Evolutionary conservation across 2,797 vertebrate species (phyloP).

Genomic region (Chaetodon trifasciatus): DNA sequence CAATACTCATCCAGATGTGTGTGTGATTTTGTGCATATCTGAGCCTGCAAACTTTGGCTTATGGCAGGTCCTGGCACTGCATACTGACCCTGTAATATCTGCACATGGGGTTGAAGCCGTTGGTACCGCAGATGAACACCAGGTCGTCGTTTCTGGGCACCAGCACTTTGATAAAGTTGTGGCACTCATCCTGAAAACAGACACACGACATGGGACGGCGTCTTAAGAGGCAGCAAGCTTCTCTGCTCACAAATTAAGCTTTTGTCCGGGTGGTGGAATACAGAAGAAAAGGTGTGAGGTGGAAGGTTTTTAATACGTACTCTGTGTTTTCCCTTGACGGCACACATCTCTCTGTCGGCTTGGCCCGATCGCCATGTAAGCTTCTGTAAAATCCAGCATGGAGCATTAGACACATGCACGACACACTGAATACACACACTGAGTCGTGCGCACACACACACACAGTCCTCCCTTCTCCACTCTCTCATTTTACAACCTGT

Average conservation of each 20-base stretch:
- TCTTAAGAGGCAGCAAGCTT: slow-evolving; percentile 25
- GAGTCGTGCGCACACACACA: not conserved
- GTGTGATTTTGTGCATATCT: not conserved
- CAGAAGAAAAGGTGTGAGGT: not conserved
- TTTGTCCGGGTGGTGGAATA: not conserved
- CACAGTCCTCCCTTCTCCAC: slow-evolving; percentile 53
- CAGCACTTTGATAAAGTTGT: slow-evolving; percentile 99
- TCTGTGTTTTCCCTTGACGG: slow-evolving; percentile 98
- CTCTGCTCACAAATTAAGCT: not conserved
- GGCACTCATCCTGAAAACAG: slow-evolving; percentile 94
- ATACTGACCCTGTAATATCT: slow-evolving; percentile 95
- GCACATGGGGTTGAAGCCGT: slow-evolving; percentile 99
- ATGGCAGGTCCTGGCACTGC: not conserved
- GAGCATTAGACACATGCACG: slow-evolving; percentile 50
- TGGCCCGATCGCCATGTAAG: slow-evolving; percentile 97
- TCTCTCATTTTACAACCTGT: slow-evolving; percentile 76
- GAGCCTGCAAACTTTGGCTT: not conserved
- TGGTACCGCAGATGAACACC: slow-evolving; percentile 98
- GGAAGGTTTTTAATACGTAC: slow-evolving; percentile 81
- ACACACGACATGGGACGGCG: not conserved
- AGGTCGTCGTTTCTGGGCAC: slow-evolving; percentile 98
- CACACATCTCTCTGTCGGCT: slow-evolving; percentile 94
- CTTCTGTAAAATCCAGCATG: slow-evolving; percentile 85
- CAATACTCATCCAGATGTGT: not conserved
- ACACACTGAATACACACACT: slow-evolving; percentile 12